Evolutionary conservation across 2,888 invertebrate species (phyloP), one percentile per base, ranked within the genome.

Genomic region (Cataglyphis altisquamis): DNA sequence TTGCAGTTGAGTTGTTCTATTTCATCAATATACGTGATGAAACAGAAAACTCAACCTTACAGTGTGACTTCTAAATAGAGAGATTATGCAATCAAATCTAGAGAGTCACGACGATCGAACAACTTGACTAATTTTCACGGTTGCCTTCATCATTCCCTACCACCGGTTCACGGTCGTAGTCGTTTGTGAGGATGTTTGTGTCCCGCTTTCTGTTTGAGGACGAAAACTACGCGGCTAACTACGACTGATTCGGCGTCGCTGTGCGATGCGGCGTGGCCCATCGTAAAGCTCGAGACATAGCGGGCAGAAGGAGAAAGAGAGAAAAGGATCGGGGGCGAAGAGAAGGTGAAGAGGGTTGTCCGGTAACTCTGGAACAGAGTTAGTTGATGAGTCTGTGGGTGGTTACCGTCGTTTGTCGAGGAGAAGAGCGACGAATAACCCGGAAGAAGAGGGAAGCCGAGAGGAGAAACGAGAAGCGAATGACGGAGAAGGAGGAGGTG

Each of bases 371-470:
- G 91, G 91, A 94, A 94, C 94, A 94, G 94, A 94, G 94, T 94
- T 94, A 92, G 94, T 91, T 93, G 94, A 94, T 94, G 93, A 94
- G 93, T 94, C 93, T 93, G 93, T 92, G 92, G 93, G 91, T 92
- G 90, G 91, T 87, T 86, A 88, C 84, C 87, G 87, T 86, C 89
- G 88, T 87, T 87, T 86, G 86, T 88, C 86, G 86, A 90, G 88
- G 85, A 87, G 86, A 73, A 72, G 66, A 85, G 70, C 57, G 83
- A 70, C 60, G 78, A 83, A 77, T 45, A 82, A 80, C 66, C 52
- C 67, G 83, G 88, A 80, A 87, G 82, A 83, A 78, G 86, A 78
- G 85, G 73, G 77, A 68, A 32, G 78, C 32, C 25, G 78, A 78
- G 41, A 84, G 74, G 52, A 84, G 68, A 67, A 83, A 70, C 68